These are phyloP conservation scores for Junonia oenone DNA, from an alignment of 2,888 invertebrate genomes.

Conservation along the genomic window DNA sequence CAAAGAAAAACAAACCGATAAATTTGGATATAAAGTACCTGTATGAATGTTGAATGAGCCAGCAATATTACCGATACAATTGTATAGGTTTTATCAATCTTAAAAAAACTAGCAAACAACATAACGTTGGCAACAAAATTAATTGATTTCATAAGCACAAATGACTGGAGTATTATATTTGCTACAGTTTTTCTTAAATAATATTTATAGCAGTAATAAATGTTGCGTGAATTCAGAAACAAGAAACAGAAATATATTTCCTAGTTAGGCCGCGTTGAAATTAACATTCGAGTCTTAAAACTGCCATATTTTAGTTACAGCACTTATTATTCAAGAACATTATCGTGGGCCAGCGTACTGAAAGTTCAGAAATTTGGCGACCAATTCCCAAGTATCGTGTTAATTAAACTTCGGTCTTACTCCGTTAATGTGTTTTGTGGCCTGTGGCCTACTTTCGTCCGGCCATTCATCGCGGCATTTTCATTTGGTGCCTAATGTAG, in stretches of 20 bases:
- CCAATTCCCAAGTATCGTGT: constrained; percentile 26
- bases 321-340: constrained; percentile 8
- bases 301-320: background rate
- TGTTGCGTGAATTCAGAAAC: background rate
- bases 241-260: background rate
- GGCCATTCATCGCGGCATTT: constrained; percentile 32
- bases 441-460: constrained; percentile 23
- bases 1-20: no score
- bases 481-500: constrained; percentile 37
- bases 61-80: background rate
- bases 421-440: constrained; percentile 26
- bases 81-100: no score
- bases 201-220: background rate
- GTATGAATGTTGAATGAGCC: background rate
- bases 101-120: background rate
- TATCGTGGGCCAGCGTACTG: constrained; percentile 16
- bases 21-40: background rate
- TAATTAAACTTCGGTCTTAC: constrained; percentile 28
- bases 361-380: constrained; percentile 22
- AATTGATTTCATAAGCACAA: background rate
- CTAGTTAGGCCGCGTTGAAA: background rate
- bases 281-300: background rate
- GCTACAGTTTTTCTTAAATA: background rate
- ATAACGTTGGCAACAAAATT: background rate
- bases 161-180: no score